Conservation (phyloP, 2,113 vertebrate species). For the Pholis gunnellus region DNA sequence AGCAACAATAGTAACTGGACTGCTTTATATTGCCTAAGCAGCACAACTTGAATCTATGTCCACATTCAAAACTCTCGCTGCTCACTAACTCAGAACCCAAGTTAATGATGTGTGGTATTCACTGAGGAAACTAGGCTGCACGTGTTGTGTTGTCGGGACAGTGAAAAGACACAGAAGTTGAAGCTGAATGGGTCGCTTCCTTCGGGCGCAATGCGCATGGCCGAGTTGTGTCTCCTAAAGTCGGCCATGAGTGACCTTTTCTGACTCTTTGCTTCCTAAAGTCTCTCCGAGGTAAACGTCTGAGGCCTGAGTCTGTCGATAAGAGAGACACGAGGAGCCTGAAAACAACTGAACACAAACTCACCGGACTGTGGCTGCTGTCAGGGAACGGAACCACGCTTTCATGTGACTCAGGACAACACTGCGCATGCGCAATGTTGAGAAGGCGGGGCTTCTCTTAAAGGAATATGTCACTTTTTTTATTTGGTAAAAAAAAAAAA, state of each 20-base stretch:
- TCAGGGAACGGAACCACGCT: background rate
- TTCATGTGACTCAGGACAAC: slow-evolving; percentile 23
- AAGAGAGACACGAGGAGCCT: rapidly evolving
- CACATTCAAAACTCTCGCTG: background rate
- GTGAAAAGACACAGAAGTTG: background rate
- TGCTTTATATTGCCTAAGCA: background rate
- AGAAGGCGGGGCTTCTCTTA: slow-evolving; percentile 31
- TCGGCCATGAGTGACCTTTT: background rate
- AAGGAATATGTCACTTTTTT: slow-evolving; percentile 36
- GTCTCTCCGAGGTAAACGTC: background rate
- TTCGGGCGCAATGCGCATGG: background rate
- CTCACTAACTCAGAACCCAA: background rate
- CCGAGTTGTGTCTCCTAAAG: background rate
- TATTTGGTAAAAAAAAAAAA: background rate
- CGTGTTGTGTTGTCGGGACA: background rate
- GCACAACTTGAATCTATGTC: background rate
- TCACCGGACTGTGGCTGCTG: slow-evolving; percentile 34
- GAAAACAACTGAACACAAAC: slow-evolving; percentile 16
- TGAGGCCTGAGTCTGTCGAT: background rate
- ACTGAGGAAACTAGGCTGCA: background rate
- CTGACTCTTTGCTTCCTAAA: too few relatives aligned
- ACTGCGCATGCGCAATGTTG: background rate
- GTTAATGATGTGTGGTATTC: too few relatives aligned
- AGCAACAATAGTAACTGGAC: background rate
- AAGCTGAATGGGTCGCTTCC: background rate